phyloP scores from a whole-genome alignment of 2,113 vertebrate genomes.

The Clinocottus analis region DNA sequence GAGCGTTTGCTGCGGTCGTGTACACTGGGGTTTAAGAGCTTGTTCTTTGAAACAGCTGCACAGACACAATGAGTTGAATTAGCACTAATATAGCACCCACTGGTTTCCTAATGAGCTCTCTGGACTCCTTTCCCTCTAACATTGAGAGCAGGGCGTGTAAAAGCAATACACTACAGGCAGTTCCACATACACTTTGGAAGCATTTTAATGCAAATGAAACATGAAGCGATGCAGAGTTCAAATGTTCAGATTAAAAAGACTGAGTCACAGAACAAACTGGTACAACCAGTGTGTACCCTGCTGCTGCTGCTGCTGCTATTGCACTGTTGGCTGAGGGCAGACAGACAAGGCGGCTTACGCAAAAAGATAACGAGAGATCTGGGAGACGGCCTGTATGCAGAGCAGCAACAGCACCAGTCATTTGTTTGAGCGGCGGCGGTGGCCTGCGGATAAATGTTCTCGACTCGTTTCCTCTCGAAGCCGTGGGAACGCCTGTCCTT shows the following conservation, averaged over 20 bases:
- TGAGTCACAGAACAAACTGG: neutral
- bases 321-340: conserved; percentile 23
- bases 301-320: neutral
- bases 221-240: neutral
- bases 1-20: neutral
- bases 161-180: neutral
- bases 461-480: too few species aligned
- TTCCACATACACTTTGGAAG: too few species aligned
- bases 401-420: too few species aligned
- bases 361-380: too few species aligned
- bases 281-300: neutral
- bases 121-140: neutral
- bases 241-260: conserved; percentile 5
- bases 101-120: conserved; percentile 8
- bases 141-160: neutral
- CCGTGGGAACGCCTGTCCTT: too few species aligned
- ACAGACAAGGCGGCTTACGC: conserved; percentile 72
- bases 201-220: neutral
- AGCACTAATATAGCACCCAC: neutral
- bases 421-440: too few species aligned
- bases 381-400: too few species aligned
- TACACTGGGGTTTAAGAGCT: neutral
- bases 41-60: neutral
- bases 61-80: neutral
- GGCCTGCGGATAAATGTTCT: too few species aligned